Percentiles rank a stretch among this genome's conserved stretches.
Conservation (phyloP, 2,113 vertebrate genomes). For the Pedetes capensis region DNA sequence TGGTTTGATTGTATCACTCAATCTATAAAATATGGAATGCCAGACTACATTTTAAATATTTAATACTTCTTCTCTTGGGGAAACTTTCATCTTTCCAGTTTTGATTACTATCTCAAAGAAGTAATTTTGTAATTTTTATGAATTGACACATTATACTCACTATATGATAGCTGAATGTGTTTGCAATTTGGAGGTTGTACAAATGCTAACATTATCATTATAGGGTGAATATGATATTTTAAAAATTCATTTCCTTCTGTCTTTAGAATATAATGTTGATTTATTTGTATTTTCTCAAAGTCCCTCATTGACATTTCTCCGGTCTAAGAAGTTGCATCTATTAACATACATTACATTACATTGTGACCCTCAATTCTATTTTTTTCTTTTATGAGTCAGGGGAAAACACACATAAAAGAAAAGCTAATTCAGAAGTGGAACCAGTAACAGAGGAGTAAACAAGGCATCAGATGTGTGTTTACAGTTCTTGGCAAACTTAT, state of each 20-base stretch:
- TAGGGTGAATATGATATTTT: conserved; percentile 34
- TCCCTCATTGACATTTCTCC: conserved; percentile 9
- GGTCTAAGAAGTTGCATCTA: conserved; percentile 39
- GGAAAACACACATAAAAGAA: conserved; percentile 39
- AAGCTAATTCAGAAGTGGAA: conserved; percentile 57
- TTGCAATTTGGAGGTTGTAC: conserved; percentile 46
- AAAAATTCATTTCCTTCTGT: conserved; percentile 63
- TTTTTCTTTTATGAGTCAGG: conserved; percentile 16
- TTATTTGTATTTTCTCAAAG: conserved; percentile 48
- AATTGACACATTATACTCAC: conserved; percentile 53
- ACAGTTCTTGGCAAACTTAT: conserved; percentile 36
- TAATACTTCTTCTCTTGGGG: not conserved
- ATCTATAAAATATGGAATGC: not conserved
- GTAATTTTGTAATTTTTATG: conserved; percentile 49
- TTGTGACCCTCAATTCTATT: conserved; percentile 53
- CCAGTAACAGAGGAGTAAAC: conserved; percentile 54
- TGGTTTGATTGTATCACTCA: not conserved
- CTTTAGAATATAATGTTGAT: conserved; percentile 49
- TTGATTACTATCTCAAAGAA: conserved; percentile 51
- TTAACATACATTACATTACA: conserved; percentile 52
- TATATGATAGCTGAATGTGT: conserved; percentile 35
- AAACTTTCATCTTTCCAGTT: not conserved
- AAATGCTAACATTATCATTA: conserved; percentile 57
- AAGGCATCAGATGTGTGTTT: conserved; percentile 6
- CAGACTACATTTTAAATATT: not conserved